These are phyloP conservation scores for Theretra japonica DNA, from an alignment of 2,888 invertebrate species.

Conservation along the genomic window DNA sequence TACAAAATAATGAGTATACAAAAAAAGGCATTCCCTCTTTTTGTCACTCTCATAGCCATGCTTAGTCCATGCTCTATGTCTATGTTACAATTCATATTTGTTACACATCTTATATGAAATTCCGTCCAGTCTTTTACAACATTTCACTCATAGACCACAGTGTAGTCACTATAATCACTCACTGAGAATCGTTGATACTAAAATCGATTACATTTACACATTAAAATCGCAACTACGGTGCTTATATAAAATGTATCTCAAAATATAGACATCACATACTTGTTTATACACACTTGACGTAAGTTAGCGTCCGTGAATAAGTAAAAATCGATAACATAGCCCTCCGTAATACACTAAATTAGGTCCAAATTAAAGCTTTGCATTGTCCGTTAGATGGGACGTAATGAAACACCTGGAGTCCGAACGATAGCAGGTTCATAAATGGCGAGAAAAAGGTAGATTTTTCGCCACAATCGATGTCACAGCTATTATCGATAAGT, in stretches of 20 bases:
- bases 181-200: conserved; percentile 21
- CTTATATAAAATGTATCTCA: neutral
- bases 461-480: neutral
- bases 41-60: no score
- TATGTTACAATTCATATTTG: no score
- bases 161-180: neutral
- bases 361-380: conserved; percentile 19
- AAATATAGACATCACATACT: neutral
- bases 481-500: conserved; percentile 12
- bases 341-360: conserved; percentile 16
- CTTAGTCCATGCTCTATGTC: no score
- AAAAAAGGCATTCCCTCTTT: no score
- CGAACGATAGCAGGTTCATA: neutral
- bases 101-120: no score
- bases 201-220: conserved; percentile 9
- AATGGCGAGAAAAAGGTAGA: neutral
- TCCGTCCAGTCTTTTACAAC: neutral
- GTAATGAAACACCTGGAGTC: neutral
- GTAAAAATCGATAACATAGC: conserved; percentile 13
- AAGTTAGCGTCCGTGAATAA: neutral
- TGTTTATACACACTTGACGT: neutral
- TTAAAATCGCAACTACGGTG: neutral
- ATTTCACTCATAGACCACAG: neutral
- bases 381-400: conserved; percentile 15
- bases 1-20: no score